Base-by-base conservation (phyloP, 2,888 invertebrate species). In the Amiota mariae region DNA sequence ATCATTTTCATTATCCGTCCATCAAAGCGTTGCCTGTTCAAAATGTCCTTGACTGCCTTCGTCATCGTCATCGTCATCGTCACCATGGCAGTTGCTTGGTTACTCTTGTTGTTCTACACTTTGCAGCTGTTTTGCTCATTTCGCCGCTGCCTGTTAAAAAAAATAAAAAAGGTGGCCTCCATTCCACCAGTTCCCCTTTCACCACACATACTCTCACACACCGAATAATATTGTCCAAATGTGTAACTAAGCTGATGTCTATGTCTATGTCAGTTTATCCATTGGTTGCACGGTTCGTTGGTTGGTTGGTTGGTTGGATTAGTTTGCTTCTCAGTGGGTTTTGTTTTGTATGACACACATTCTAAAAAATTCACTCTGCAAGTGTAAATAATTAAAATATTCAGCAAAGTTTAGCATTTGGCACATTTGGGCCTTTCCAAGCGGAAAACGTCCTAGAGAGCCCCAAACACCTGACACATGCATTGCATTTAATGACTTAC, bases 341-440 rank as follows among this genome's bases (percentile, higher is more conserved):
- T 36, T 36, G 36, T 51, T 24, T 51, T 68, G 67, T 36, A 6
- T 68, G 67, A 68, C 67, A 68, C 67, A 68, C 51, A 68, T 68
- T 68, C 67, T n/a, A 13, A 0, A 68, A 68, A 68, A 54, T 68
- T 54, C 51, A 68, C 67, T 66, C 48, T 15, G 63, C 63, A 15
- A 68, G 67, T 68, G 67, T 68, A 68, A 68, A 68, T 68, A 68
- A 68, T 68, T 68, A 68, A 68, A 68, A 68, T 68, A 51, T 48
- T 68, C 67, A 54, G 54, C 51, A 68, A 68, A 20, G 67, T 24
- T 68, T 20, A 24, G 54, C 36, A 68, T 36, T 36, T 36, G 36
- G 54, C 67, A 68, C 67, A 51, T 47, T 20, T 49, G 36, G 49
- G 24, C 51, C 48, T 18, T 68, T 51, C 20, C 67, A 51, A 68